Percentiles rank a stretch among this genome's conserved stretches.
phyloP scores from a whole-genome alignment of 1,140 invertebrate species.

The Saccostrea cuccullata region DNA sequence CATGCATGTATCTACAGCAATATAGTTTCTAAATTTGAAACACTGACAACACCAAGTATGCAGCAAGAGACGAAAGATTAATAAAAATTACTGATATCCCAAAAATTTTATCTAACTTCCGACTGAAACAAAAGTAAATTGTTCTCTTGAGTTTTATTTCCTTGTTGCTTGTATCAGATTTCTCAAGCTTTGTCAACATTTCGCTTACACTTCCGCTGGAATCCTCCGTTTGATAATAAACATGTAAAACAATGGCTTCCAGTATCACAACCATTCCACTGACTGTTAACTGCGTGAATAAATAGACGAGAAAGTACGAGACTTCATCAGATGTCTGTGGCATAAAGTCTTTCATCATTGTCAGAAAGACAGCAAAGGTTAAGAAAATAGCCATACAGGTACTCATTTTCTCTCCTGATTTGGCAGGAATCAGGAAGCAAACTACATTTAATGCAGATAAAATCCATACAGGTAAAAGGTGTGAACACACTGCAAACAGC shows the following conservation, averaged over 20 bases:
- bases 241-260: neutral
- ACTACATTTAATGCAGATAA: too few species aligned
- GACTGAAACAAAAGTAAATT: neutral
- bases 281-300: neutral
- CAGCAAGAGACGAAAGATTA: neutral
- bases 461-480: neutral
- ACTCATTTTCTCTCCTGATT: too few species aligned
- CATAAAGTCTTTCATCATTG: neutral
- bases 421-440: neutral
- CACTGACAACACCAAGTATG: neutral
- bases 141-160: neutral
- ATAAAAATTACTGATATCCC: neutral
- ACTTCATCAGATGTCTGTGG: neutral
- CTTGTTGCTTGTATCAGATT: too few species aligned
- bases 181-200: too few species aligned
- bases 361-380: too few species aligned
- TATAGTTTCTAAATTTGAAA: neutral
- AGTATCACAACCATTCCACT: neutral
- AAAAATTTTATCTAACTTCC: neutral
- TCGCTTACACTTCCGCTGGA: too few species aligned
- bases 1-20: too few species aligned
- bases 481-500: neutral
- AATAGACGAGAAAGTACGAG: neutral
- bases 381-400: too few species aligned
- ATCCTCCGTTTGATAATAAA: neutral